Evolutionary conservation across 2,888 invertebrate species (phyloP).

Genomic region (Pseudococcus longispinus): DNA sequence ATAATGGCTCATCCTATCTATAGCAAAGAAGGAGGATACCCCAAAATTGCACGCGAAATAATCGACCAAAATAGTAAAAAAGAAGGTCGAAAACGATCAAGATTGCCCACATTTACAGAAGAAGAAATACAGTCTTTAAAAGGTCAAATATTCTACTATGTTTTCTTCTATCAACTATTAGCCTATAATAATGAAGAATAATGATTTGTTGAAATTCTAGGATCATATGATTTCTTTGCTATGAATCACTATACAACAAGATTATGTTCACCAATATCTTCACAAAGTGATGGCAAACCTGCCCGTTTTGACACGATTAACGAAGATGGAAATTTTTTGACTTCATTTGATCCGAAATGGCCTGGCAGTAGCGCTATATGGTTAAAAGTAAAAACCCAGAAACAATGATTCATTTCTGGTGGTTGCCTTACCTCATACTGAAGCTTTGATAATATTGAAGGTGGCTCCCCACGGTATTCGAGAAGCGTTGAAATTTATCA

Average conservation of each 20-base stretch:
- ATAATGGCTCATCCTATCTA: constrained; percentile 60
- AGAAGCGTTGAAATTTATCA: constrained; percentile 64
- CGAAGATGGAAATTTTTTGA: constrained; percentile 59
- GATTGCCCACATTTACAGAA: constrained; percentile 64
- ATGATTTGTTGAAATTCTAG: constrained; percentile 60
- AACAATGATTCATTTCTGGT: background rate
- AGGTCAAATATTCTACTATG: constrained; percentile 57
- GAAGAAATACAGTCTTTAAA: constrained; percentile 69
- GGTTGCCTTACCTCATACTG: too few species aligned
- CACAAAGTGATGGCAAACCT: background rate
- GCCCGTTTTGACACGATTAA: background rate
- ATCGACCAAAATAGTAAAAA: constrained; percentile 63
- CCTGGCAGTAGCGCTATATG: constrained; percentile 61
- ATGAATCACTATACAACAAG: constrained; percentile 76
- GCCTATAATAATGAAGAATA: too few species aligned
- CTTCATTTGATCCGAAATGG: constrained; percentile 63
- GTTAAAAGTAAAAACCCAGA: background rate
- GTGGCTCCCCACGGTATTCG: constrained; percentile 65
- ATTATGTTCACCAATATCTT: constrained; percentile 61
- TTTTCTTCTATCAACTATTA: background rate
- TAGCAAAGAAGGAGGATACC: constrained; percentile 65
- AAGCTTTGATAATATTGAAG: constrained; percentile 60
- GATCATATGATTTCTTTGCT: constrained; percentile 76
- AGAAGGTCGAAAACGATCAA: constrained; percentile 64
- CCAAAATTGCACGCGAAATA: constrained; percentile 64